These are phyloP conservation scores for Myotis findleyi DNA, from an alignment of 2,797 vertebrate genomes.

Conservation along the genomic window DNA sequence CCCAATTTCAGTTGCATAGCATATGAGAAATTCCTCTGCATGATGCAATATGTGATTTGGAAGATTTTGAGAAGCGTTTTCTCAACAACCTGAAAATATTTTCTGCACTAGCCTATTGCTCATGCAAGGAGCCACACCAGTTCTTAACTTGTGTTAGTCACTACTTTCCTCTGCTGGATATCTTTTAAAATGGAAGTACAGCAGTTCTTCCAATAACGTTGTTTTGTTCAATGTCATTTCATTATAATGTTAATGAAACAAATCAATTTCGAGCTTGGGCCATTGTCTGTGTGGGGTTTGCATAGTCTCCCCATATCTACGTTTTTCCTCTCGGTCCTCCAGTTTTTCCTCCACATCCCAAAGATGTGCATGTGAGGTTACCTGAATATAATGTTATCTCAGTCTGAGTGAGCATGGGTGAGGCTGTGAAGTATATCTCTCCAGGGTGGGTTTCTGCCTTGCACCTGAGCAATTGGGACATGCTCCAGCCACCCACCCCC, in stretches of 20 bases:
- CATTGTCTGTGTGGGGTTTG: background rate
- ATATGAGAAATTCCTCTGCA: background rate
- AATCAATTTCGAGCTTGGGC: background rate
- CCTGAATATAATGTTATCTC: background rate
- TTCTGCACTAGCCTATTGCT: background rate
- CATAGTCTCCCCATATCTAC: background rate
- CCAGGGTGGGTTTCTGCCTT: background rate
- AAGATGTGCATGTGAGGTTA: background rate
- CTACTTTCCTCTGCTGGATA: background rate
- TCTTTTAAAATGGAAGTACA: background rate
- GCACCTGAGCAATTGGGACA: background rate
- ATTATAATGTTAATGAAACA: background rate
- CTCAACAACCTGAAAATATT: background rate
- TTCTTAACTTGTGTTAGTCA: background rate
- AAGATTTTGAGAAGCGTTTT: slow-evolving; percentile 13
- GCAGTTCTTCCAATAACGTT: background rate
- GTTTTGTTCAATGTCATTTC: background rate
- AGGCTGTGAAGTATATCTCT: too few relatives aligned
- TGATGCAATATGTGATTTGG: background rate
- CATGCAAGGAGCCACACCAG: background rate
- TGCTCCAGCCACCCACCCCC: background rate
- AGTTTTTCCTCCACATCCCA: background rate
- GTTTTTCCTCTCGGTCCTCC: background rate
- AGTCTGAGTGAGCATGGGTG: background rate
- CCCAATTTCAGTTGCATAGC: background rate